A percentile compares a stretch with the other conserved stretches of the same genome.
Evolutionary conservation across 2,888 invertebrate genomes (phyloP).

Genomic region (Macrosiphum euphorbiae): DNA sequence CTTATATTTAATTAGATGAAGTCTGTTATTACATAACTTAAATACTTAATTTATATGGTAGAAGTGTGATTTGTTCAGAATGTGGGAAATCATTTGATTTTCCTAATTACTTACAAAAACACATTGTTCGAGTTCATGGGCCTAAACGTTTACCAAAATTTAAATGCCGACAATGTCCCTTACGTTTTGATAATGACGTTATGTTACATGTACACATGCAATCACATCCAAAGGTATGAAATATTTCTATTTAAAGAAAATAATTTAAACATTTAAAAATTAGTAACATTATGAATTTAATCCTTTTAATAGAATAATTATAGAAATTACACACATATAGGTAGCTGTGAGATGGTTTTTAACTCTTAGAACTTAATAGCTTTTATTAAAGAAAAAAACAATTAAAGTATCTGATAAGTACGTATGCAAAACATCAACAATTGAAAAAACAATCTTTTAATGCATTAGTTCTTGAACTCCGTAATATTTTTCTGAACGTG

Average conservation of each 20-base stretch:
- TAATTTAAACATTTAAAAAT: not conserved
- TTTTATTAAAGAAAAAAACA: not conserved
- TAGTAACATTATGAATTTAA: not conserved
- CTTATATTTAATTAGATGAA: not conserved
- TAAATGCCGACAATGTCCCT: constrained; percentile 54
- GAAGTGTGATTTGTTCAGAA: constrained; percentile 43
- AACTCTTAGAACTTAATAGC: not conserved
- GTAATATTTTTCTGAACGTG: not conserved
- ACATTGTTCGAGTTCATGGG: constrained; percentile 50
- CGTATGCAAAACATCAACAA: not conserved
- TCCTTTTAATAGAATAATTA: not conserved
- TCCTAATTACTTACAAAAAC: constrained; percentile 61
- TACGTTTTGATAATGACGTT: constrained; percentile 46
- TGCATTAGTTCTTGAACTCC: not conserved
- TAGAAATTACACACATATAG: not conserved
- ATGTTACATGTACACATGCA: constrained; percentile 58
- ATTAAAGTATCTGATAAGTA: not conserved
- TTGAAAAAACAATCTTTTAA: not conserved
- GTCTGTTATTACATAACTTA: not conserved
- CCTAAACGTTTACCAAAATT: constrained; percentile 55
- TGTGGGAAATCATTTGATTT: constrained; percentile 58
- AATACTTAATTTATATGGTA: not conserved
- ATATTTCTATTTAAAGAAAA: not conserved
- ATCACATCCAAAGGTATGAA: constrained; percentile 53
- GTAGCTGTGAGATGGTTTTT: not conserved